Base-by-base conservation (phyloP, 1,140 invertebrate genomes). In the Glossosoma conforme region DNA sequence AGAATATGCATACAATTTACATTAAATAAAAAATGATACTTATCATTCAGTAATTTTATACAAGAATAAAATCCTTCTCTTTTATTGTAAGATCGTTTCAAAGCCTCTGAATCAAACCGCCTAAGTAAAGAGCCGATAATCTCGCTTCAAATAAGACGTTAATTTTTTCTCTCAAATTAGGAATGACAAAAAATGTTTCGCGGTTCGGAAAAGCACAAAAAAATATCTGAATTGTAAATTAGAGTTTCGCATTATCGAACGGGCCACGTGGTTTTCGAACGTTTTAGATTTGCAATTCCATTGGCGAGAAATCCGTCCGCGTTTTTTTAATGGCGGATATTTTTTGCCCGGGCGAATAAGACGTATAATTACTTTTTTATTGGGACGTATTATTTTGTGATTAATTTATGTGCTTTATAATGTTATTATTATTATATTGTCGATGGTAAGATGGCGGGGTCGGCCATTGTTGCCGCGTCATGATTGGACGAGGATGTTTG, bases 201-300 rank as follows among this genome's bases (percentile, higher is more conserved):
- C 2, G n/a, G 36, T 35, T 5, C 2, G 17, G 20, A 14, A 21
- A 21, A 14, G 1, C 14, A n/a, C 6, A 46, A 46, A 46, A 44
- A 44, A 44, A 24, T 33, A 46, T 46, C 36, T 46, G 33, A 33
- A 46, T 19, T 46, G 22, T 33, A 46, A 46, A 46, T 46, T 25
- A 46, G 30, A 14, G 30, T 20, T 36, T 14, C 22, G 36, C 33
- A 35, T 19, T 35, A 46, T 46, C 30, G 30, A 14, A 36, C 33
- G 11, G 32, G 36, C 44, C 44, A 46, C 44, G 44, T 46, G 44
- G 44, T 46, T 35, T 30, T 46, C 14, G 24, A 46, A 46, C 44
- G 44, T 35, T 46, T 46, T 24, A 46, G 32, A 46, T 46, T 46
- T 46, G 33, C 44, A 46, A 46, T 46, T 46, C 36, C 30, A 46